Evolutionary conservation across 2,797 vertebrate species (phyloP), one percentile per base, ranked within the genome.

Genomic region (Gambelia wislizenii): DNA sequence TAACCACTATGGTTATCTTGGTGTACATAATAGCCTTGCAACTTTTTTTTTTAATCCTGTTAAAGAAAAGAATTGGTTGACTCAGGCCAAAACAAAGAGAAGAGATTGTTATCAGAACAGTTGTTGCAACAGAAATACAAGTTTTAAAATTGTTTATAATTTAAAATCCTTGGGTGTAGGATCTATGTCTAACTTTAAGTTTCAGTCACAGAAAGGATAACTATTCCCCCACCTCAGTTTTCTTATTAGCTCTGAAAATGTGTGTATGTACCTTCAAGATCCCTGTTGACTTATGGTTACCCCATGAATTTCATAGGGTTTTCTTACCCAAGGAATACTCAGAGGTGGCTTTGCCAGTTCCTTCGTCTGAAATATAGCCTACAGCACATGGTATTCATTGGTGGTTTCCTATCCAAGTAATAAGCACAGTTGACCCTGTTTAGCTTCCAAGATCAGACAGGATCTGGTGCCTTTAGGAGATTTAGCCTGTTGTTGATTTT

Each of bases 131-230:
- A 14, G 0, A 8, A 76, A 70, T 39, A 83, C 20, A 4, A 20
- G 27, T 49, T 0, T 3, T 47, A 47, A 14, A 1, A 61, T 2
- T 72, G 22, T n/a, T 64, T 78, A 67, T 39, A 67, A 22, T 12
- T 25, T 13, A 1, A 22, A 18, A 67, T 52, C 70, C 75, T 44
- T 89, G 47, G 84, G 84, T 74, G 0, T 5, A 25, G 0, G 30
- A 49, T 33, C 70, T 39, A 0, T 75, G 18, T 89, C 83, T 91
- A 78, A 13, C 39, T 2, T 76, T 52, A 91, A 89, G 89, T 10
- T 54, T 49, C 88, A 88, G n/a, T 13, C 77, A 69, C 52, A 64
- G 44, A 85, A 2, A 86, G 8, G 2, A 47, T 87, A 86, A 44
- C 2, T 76, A 56, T 89, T 56, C 16, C 6, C 10, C 2, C 36